phyloP scores from a whole-genome alignment of 2,888 invertebrate species.

The Tridacna gigas region DNA sequence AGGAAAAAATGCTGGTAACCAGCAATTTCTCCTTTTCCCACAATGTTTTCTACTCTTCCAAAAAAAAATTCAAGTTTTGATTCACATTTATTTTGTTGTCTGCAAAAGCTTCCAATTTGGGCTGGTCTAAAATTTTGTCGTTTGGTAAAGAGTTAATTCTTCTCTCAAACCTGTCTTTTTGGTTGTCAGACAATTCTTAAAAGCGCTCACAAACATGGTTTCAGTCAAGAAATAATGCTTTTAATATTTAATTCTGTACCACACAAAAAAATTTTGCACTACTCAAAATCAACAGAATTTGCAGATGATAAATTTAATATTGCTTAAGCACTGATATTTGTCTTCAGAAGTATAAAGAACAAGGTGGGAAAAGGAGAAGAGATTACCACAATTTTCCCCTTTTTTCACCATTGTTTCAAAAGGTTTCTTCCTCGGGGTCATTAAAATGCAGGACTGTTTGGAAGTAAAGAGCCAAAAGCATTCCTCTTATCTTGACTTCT shows the following conservation, averaged over 20 bases:
- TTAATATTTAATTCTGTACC: background rate
- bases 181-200: background rate
- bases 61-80: background rate
- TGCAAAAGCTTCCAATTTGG: background rate
- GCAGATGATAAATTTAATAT: background rate
- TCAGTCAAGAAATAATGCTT: background rate
- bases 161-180: background rate
- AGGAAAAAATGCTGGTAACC: background rate
- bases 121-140: background rate
- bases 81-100: background rate
- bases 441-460: background rate
- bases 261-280: background rate
- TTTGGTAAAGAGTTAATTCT: conserved; percentile 2
- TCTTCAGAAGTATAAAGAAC: no score
- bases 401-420: background rate
- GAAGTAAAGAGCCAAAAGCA: background rate
- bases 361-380: no score
- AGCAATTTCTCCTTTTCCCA: background rate
- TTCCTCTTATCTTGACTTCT: background rate
- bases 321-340: background rate
- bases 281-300: background rate
- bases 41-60: background rate
- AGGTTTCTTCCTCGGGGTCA: background rate
- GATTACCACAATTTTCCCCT: background rate
- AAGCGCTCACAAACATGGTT: background rate